A percentile compares a stretch with the other conserved stretches of the same genome.
phyloP scores from a whole-genome alignment of 92 coral and sea anemone species.

The Siderastrea radians region DNA sequence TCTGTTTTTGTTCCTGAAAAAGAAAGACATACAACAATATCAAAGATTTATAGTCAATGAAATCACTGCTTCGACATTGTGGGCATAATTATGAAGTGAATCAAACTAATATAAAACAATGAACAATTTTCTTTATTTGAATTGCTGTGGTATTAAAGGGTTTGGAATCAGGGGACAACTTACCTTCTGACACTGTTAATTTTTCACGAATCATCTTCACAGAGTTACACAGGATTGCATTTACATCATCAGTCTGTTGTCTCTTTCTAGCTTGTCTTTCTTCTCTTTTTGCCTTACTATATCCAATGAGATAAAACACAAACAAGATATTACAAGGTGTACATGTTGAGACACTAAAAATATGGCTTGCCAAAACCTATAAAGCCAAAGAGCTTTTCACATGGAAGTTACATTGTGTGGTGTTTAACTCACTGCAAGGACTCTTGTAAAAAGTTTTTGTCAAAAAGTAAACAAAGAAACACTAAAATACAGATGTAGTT shows the following conservation, averaged over 20 bases:
- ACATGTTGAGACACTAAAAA: background rate
- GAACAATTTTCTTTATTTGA: too few relatives aligned
- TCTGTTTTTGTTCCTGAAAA: constrained; percentile 46
- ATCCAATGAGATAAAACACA: background rate
- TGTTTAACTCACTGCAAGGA: too few relatives aligned
- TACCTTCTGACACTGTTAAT: constrained; percentile 86
- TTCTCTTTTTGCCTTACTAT: constrained; percentile 22
- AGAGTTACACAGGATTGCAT: constrained; percentile 90
- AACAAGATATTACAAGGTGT: background rate
- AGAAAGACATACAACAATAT: background rate
- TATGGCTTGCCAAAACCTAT: too few relatives aligned
- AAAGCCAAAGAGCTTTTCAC: too few relatives aligned
- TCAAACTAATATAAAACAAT: too few relatives aligned
- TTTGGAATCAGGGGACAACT: background rate
- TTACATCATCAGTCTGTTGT: constrained; percentile 62
- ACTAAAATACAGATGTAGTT: too few relatives aligned
- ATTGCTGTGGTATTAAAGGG: too few relatives aligned
- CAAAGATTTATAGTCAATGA: background rate
- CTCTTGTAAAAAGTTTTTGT: too few relatives aligned
- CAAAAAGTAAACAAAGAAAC: too few relatives aligned
- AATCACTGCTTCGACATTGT: too few relatives aligned
- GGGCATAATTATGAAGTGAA: too few relatives aligned
- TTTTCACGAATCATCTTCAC: constrained; percentile 98
- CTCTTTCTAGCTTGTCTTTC: constrained; percentile 48
- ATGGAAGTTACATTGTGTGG: too few relatives aligned